phyloP scores from a whole-genome alignment of 2,888 invertebrate species.

The Hirtodrosophila duncani region DNA sequence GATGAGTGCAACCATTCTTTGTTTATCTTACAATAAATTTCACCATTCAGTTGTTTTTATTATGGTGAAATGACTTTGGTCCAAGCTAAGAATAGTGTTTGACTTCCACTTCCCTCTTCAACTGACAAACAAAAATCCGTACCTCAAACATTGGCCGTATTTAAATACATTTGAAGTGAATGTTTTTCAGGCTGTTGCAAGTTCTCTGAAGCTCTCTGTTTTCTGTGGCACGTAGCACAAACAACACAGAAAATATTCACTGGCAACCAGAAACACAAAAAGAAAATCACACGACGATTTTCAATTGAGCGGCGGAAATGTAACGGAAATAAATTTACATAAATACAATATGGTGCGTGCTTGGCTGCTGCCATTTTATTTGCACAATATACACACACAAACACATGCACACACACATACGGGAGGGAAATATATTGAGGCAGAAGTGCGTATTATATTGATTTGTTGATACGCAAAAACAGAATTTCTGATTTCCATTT shows the following conservation, averaged over 20 bases:
- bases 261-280: conserved; percentile 28
- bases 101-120: too few relatives aligned
- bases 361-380: conserved; percentile 68
- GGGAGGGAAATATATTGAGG: conserved; percentile 36
- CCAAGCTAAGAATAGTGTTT: too few relatives aligned
- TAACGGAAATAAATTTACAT: conserved; percentile 74
- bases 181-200: too few relatives aligned
- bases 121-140: too few relatives aligned
- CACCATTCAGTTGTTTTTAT: too few relatives aligned
- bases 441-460: conserved; percentile 63
- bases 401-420: conserved; percentile 21
- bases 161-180: too few relatives aligned
- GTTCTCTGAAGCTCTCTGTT: too few relatives aligned
- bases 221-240: too few relatives aligned
- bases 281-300: conserved; percentile 67
- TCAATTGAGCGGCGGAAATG: conserved; percentile 72
- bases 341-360: conserved; percentile 73
- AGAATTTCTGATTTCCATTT: conserved; percentile 13
- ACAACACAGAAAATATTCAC: conserved; percentile 31
- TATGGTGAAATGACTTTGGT: too few relatives aligned
- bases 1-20: too few relatives aligned
- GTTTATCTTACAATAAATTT: too few relatives aligned
- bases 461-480: conserved; percentile 46
- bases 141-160: too few relatives aligned
- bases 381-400: conserved; percentile 49